Evolutionary conservation across 2,113 vertebrate genomes (phyloP).

Genomic region (Eurypyga helias): DNA sequence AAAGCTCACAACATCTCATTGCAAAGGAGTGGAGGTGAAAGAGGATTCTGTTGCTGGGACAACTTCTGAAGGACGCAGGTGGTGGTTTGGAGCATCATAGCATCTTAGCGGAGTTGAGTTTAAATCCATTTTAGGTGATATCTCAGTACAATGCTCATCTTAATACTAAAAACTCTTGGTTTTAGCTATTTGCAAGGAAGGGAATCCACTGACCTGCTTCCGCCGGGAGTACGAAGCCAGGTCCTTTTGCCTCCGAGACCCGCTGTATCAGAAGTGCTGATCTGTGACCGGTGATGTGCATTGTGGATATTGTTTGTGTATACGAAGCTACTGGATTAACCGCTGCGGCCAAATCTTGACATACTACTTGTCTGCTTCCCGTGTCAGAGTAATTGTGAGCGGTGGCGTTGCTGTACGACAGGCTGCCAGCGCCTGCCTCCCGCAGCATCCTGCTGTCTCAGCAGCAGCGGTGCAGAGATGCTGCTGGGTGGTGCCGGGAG

Average conservation of each 20-base stretch:
- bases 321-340: background rate
- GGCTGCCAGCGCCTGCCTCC: background rate
- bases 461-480: background rate
- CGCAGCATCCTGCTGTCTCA: background rate
- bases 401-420: accelerated
- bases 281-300: background rate
- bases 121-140: background rate
- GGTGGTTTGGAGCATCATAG: background rate
- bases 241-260: background rate
- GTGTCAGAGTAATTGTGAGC: accelerated
- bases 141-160: background rate
- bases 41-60: background rate
- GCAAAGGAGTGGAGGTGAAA: background rate
- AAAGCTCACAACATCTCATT: background rate
- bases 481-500: background rate
- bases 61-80: background rate
- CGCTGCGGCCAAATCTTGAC: background rate
- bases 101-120: background rate
- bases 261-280: background rate
- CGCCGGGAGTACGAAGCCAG: background rate
- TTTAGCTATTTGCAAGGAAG: background rate
- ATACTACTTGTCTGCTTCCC: background rate
- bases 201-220: background rate
- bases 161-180: accelerated
- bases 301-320: background rate